Base-by-base conservation (phyloP, 2,888 invertebrate genomes). In the Chesias legatella region DNA sequence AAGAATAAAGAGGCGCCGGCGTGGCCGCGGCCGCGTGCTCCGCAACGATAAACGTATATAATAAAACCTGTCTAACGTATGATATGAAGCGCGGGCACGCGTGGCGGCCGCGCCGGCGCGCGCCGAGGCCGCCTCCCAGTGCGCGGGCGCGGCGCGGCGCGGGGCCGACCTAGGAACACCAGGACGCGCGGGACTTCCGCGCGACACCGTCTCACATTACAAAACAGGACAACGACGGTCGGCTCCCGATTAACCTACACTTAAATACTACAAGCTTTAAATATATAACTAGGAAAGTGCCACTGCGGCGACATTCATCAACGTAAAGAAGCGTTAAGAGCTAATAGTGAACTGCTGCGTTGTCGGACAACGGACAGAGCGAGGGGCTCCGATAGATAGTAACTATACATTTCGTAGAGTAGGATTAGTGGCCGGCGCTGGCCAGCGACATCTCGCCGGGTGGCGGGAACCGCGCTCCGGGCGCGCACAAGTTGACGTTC, bases 401-500 rank as follows among this genome's bases (percentile, higher is more conserved):
- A 88, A 86, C 86, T 88, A 88, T 88, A 88, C 86, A 86, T 86
- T 86, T 79, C 86, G 69, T 82, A 68, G 73, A 67, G 73, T 80
- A 79, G 80, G 78, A 77, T 81, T 85, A 88, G 75, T 86, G 86
- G 54, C 85, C 84, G 73, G 90, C 89, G 90, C 88, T 90, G 65
- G 91, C 91, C 51, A 91, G 79, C 31, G 90, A 79, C 59, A 90
- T 83, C 62, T 91, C 91, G 60, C 86, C 82, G 50, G 90, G 89
- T 53, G 89, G 82, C 63, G 90, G 80, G 71, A 91, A 91, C 63
- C 91, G 89, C 30, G 90, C 84, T 39, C 89, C 89, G 27, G 90
- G 90, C 56, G 79, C 90, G 71, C 91, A 91, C 74, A 91, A 91
- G 81, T 83, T 88, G 54, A 90, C 89, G 77, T 89, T 90, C 37